A percentile compares a stretch with the other conserved stretches of the same genome.
phyloP scores from a whole-genome alignment of 2,113 vertebrate genomes.

The Corynorhinus townsendii region DNA sequence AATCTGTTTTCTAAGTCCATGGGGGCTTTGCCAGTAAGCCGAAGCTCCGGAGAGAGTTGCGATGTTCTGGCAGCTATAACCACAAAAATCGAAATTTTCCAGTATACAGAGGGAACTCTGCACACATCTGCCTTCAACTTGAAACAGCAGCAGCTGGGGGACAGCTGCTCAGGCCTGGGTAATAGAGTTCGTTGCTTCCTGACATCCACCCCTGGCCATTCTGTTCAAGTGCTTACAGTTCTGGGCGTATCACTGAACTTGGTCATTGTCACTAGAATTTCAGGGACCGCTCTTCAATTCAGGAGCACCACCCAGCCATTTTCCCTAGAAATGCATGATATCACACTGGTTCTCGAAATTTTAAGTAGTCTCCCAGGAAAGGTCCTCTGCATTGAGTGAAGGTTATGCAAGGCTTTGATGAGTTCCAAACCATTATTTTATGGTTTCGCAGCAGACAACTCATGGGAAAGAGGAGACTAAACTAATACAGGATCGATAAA shows the following conservation, averaged over 20 bases:
- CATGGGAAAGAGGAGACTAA: neutral
- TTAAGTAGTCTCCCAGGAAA: neutral
- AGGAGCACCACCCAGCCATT: neutral
- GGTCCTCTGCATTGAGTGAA: neutral
- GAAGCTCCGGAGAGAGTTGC: neutral
- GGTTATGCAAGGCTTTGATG: neutral
- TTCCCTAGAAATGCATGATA: neutral
- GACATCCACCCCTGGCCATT: neutral
- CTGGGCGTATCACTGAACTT: neutral
- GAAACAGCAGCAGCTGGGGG: slow-evolving; percentile 39
- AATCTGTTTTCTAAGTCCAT: slow-evolving; percentile 23
- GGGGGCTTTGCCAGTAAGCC: neutral
- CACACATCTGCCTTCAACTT: neutral
- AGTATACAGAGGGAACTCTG: neutral
- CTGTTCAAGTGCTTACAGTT: neutral
- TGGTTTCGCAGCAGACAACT: neutral
- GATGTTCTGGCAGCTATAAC: neutral
- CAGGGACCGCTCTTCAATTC: neutral
- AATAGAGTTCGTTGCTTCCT: neutral
- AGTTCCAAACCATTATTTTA: neutral
- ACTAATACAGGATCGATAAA: neutral
- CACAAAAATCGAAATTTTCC: slow-evolving; percentile 29
- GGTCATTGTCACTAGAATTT: neutral
- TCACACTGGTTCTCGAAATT: neutral
- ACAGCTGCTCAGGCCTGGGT: slow-evolving; percentile 42